phyloP scores from a whole-genome alignment of 2,797 vertebrate genomes.

The Sorex maritimensis region DNA sequence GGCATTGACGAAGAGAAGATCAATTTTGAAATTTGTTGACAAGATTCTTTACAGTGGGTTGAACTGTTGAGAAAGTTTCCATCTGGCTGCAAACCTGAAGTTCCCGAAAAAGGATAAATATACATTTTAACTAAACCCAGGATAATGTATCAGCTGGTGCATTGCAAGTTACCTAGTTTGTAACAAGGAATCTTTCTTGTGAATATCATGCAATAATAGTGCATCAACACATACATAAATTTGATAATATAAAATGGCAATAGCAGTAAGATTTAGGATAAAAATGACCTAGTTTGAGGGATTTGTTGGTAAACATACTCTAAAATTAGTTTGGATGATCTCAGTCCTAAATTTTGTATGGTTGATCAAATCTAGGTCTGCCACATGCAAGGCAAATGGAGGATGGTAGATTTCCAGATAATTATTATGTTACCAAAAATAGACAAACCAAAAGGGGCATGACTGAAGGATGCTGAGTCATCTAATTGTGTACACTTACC shows the following conservation, averaged over 20 bases:
- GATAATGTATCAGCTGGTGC: not conserved
- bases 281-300: not conserved
- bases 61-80: not conserved
- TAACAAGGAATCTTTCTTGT: not conserved
- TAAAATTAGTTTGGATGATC: conserved; percentile 14
- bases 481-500: not conserved
- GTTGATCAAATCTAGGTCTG: not conserved
- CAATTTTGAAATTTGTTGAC: not conserved
- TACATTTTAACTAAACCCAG: not conserved
- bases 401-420: not conserved
- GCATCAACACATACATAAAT: not conserved
- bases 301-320: not conserved
- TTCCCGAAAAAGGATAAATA: not conserved
- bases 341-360: not conserved
- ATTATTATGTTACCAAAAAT: conserved; percentile 2
- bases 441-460: not conserved
- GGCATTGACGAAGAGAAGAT: not conserved
- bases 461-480: conserved; percentile 6
- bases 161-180: not conserved
- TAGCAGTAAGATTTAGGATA: not conserved
- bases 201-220: conserved; percentile 9
- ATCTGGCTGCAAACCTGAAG: conserved; percentile 16
- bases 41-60: not conserved
- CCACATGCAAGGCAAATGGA: not conserved
- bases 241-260: not conserved